A percentile compares a stretch with the other conserved stretches of the same genome.
These are phyloP conservation scores for Pelagia noctiluca DNA, from an alignment of 30 jellyfish, hydroid and myxozoan species.

Conservation along the genomic window DNA sequence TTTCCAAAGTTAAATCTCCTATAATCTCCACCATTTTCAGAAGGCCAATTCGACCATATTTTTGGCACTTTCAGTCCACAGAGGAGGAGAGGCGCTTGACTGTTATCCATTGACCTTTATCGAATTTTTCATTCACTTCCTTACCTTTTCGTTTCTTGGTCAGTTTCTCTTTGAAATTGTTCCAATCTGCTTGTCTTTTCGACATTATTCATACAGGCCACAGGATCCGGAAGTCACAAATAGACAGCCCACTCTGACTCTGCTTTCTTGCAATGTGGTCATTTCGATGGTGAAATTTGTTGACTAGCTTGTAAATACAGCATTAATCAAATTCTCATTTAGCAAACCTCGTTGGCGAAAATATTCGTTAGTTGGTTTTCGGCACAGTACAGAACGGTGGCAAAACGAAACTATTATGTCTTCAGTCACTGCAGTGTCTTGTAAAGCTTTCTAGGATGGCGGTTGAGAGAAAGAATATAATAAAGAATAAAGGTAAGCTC, in stretches of 20 bases:
- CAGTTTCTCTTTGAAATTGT: constrained; percentile 1
- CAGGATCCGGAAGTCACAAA: not conserved
- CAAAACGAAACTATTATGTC: too few species aligned
- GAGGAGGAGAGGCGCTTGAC: constrained; percentile 27
- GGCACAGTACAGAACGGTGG: too few species aligned
- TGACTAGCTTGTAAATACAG: too few species aligned
- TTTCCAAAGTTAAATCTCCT: not conserved
- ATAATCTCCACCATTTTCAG: constrained; percentile 32
- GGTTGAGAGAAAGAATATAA: too few species aligned
- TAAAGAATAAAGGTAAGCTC: too few species aligned
- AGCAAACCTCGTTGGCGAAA: too few species aligned
- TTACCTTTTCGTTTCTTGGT: constrained; percentile 28
- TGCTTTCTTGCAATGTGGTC: not conserved
- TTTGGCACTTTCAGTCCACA: constrained; percentile 20
- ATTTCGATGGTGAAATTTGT: not conserved
- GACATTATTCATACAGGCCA: too few species aligned
- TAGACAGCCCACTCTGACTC: not conserved
- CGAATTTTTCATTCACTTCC: not conserved
- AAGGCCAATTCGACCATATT: constrained; percentile 27
- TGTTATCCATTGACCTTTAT: not conserved
- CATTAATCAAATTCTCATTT: too few species aligned
- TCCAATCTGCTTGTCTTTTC: constrained; percentile 25
- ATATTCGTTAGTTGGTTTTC: too few species aligned
- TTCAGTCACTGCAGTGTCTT: too few species aligned
- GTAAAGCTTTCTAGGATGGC: too few species aligned